A percentile compares a stretch with the other conserved stretches of the same genome.
Conservation (phyloP, 2,888 invertebrate species). For the Hypselothyrea guttata region DNA sequence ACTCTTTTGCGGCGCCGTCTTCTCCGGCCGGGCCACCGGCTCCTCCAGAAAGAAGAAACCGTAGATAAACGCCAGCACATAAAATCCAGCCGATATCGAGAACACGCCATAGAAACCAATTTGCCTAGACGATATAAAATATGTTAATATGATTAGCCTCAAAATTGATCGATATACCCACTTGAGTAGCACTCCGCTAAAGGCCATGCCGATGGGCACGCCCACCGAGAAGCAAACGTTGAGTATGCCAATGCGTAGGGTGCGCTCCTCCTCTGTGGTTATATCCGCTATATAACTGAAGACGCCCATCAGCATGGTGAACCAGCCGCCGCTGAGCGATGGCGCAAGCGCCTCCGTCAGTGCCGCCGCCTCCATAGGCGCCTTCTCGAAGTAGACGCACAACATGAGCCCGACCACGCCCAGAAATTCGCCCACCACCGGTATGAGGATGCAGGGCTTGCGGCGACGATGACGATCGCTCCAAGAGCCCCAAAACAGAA, state of each 20-base stretch:
- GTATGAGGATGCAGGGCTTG: constrained; percentile 90
- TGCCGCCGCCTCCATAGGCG: constrained; percentile 91
- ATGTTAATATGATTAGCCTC: background rate
- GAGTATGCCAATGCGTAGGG: constrained; percentile 92
- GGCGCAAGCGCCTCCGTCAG: constrained; percentile 92
- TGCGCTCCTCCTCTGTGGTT: constrained; percentile 91
- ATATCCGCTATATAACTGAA: constrained; percentile 95
- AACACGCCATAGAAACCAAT: constrained; percentile 93
- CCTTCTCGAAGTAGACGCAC: constrained; percentile 90
- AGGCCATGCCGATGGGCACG: constrained; percentile 93
- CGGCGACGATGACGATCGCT: constrained; percentile 84
- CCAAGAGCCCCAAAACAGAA: constrained; percentile 92
- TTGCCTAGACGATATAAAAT: constrained; percentile 80
- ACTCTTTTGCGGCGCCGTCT: constrained; percentile 69
- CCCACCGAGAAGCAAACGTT: constrained; percentile 95
- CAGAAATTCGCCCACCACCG: constrained; percentile 90
- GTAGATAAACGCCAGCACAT: constrained; percentile 89
- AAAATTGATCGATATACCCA: constrained; percentile 51
- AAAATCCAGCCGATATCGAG: constrained; percentile 88
- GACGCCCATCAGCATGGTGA: constrained; percentile 94
- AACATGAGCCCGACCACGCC: constrained; percentile 90
- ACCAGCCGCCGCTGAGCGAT: constrained; percentile 91
- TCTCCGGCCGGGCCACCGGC: constrained; percentile 77
- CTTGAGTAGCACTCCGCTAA: constrained; percentile 90
- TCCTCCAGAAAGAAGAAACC: constrained; percentile 89